Evolutionary conservation across 2,888 invertebrate species (phyloP).

Genomic region (Dermolepida albohirtum): DNA sequence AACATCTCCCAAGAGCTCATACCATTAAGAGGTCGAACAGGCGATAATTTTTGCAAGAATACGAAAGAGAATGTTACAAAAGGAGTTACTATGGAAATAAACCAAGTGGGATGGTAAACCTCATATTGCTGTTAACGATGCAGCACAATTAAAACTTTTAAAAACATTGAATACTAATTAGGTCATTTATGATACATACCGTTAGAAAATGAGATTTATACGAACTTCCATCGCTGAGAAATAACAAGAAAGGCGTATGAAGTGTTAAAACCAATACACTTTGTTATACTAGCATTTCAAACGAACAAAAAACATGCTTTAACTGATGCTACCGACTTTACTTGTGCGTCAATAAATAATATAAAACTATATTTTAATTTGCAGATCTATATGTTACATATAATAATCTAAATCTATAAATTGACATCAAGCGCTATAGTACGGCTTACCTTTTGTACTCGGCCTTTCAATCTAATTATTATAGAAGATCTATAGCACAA

Average conservation of each 20-base stretch:
- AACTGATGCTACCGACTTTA: no score
- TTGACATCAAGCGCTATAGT: no score
- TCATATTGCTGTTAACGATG: conserved; percentile 35
- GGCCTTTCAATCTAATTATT: no score
- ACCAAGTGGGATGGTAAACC: conserved; percentile 37
- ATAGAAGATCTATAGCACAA: no score
- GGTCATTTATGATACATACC: conserved; percentile 20
- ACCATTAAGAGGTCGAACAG: conserved; percentile 52
- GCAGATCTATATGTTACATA: no score
- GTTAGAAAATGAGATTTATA: conserved; percentile 41
- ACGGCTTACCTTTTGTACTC: no score
- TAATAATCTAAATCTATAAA: no score
- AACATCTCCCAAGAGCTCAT: conserved; percentile 61
- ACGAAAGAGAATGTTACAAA: neutral
- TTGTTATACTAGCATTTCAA: no score
- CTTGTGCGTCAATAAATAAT: no score
- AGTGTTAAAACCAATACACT: conserved; percentile 35
- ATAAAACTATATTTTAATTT: no score
- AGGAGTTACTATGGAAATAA: conserved; percentile 10
- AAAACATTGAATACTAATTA: neutral
- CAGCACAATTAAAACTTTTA: conserved; percentile 22
- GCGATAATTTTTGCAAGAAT: conserved; percentile 46
- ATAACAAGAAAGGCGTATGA: conserved; percentile 29
- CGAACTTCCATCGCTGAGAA: conserved; percentile 23
- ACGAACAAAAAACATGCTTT: no score